A percentile compares a stretch with the other conserved stretches of the same genome.
These are phyloP conservation scores for Sinella curviseta DNA, from an alignment of 1,140 invertebrate species.

Conservation along the genomic window DNA sequence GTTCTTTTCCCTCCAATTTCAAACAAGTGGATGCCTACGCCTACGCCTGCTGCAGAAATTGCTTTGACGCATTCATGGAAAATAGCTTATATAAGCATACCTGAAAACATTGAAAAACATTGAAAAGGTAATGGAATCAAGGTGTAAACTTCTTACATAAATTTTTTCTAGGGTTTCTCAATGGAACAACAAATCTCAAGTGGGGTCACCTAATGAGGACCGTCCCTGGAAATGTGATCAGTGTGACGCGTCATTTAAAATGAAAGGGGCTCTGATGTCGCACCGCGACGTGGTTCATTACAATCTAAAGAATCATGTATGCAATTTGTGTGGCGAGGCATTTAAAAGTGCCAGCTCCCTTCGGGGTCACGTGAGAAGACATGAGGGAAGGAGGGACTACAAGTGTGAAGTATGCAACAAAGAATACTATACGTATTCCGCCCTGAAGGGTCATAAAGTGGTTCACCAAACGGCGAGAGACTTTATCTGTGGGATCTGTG, in stretches of 20 bases:
- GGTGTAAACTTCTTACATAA: slow-evolving; percentile 26
- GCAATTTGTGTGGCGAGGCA: slow-evolving; percentile 38
- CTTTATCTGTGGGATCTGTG: slow-evolving; percentile 40
- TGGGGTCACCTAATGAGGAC: slow-evolving; percentile 39
- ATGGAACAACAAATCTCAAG: slow-evolving; percentile 44
- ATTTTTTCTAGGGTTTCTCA: slow-evolving; percentile 36
- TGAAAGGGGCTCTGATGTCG: slow-evolving; percentile 43
- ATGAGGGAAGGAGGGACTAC: slow-evolving; percentile 43
- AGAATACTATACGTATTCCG: slow-evolving; percentile 20
- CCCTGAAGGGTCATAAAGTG: slow-evolving; percentile 43
- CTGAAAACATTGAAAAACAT: too few species aligned
- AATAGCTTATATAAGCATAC: too few species aligned
- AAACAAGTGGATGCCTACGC: too few species aligned
- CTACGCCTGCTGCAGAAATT: too few species aligned
- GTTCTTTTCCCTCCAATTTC: too few species aligned
- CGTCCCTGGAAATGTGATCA: slow-evolving; percentile 47
- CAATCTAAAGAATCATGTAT: slow-evolving; percentile 44
- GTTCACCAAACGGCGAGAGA: slow-evolving; percentile 43
- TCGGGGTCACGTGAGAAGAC: slow-evolving; percentile 36
- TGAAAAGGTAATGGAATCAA: too few species aligned
- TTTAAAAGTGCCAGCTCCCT: slow-evolving; percentile 45
- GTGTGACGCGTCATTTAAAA: slow-evolving; percentile 45
- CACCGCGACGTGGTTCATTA: slow-evolving; percentile 45
- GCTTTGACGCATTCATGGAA: too few species aligned
- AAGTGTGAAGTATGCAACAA: slow-evolving; percentile 45